Conservation (phyloP, 2,797 vertebrate genomes). For the Picus viridis region DNA sequence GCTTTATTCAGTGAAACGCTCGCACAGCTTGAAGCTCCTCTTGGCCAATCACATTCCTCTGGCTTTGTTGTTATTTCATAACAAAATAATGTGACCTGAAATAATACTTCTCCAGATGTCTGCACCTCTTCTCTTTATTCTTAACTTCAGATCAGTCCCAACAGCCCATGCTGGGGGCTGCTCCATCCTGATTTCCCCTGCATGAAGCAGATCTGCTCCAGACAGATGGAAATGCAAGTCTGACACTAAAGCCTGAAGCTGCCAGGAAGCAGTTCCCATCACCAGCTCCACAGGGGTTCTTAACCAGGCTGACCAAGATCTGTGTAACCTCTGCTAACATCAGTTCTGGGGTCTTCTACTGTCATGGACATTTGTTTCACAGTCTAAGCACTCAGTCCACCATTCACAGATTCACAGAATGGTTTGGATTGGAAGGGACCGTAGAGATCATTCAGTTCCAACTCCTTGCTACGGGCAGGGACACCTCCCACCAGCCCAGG, state of each 20-base stretch:
- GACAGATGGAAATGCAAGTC: not conserved
- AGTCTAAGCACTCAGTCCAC: not conserved
- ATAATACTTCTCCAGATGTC: conserved; percentile 44
- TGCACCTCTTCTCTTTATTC: not conserved
- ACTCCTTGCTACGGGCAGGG: too few species aligned
- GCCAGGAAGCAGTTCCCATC: not conserved
- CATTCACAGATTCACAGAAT: too few species aligned
- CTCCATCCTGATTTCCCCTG: not conserved
- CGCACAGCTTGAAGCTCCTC: conserved; percentile 25
- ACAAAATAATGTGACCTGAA: conserved; percentile 51
- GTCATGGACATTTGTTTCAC: accelerated
- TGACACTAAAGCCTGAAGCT: not conserved
- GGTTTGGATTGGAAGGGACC: too few species aligned
- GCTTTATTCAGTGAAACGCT: not conserved
- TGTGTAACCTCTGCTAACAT: not conserved
- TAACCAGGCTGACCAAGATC: not conserved
- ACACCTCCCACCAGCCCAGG: too few species aligned
- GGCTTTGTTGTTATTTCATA: conserved; percentile 51
- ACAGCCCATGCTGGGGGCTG: accelerated
- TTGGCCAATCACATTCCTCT: conserved; percentile 33
- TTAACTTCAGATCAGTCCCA: not conserved
- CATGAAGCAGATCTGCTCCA: not conserved
- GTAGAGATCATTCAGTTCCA: too few species aligned
- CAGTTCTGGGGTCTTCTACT: not conserved
- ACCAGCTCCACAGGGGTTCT: not conserved